These are phyloP conservation scores for Phyllotreta striolata DNA, from an alignment of 2,888 invertebrate species.

Conservation along the genomic window DNA sequence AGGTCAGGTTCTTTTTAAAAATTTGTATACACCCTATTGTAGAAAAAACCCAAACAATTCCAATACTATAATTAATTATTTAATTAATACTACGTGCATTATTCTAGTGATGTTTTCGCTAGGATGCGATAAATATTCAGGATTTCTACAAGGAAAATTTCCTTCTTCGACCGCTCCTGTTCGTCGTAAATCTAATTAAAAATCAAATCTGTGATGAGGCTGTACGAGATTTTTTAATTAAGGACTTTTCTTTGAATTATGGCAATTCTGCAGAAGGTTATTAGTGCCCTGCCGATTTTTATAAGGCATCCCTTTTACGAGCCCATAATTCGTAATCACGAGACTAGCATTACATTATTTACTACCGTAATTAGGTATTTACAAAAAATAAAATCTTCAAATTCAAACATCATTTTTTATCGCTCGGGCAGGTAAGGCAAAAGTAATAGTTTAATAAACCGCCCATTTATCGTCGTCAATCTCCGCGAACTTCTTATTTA, in stretches of 20 bases:
- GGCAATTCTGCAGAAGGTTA: conserved; percentile 23
- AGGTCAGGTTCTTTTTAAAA: neutral
- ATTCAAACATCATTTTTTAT: no score
- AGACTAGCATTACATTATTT: no score
- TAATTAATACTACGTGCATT: no score
- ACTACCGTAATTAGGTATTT: no score
- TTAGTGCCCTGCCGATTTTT: conserved; percentile 19
- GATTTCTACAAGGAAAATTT: no score
- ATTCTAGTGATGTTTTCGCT: no score
- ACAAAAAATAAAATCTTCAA: no score
- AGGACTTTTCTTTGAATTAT: conserved; percentile 31
- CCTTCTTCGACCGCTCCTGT: neutral
- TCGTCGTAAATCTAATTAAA: conserved; percentile 29
- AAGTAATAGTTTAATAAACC: no score
- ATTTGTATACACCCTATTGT: neutral
- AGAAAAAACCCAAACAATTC: no score
- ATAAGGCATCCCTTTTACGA: conserved; percentile 21
- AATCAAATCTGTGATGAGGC: conserved; percentile 30
- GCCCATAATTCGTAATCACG: conserved; percentile 24
- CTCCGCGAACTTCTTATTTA: conserved; percentile 19
- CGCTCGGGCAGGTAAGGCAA: no score
- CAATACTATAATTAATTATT: no score
- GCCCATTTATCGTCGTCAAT: conserved; percentile 12
- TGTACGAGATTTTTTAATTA: conserved; percentile 32
- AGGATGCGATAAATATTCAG: no score